Conservation (phyloP, 2,888 invertebrate genomes). For the Torymus auratus region DNA sequence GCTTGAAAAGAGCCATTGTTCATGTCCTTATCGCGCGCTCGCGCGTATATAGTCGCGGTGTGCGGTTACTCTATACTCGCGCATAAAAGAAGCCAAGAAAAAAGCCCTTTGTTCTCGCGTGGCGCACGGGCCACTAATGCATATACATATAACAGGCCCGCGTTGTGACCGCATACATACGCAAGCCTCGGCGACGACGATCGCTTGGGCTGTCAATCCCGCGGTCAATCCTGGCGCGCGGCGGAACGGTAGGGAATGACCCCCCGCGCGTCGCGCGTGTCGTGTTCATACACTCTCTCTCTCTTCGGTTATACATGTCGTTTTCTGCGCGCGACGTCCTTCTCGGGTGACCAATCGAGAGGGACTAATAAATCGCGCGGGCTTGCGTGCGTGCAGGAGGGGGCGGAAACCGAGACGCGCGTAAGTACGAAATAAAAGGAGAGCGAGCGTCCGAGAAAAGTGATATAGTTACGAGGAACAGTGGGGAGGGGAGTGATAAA, state of each 20-base stretch:
- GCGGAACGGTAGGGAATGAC: constrained; percentile 49
- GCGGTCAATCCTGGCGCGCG: constrained; percentile 15
- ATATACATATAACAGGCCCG: too few relatives aligned
- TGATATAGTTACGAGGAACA: constrained; percentile 9
- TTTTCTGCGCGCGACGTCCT: neutral
- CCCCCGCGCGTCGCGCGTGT: constrained; percentile 61
- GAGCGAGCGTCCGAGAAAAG: constrained; percentile 6
- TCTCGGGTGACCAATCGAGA: constrained; percentile 48
- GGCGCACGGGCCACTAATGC: too few relatives aligned
- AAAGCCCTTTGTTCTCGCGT: neutral
- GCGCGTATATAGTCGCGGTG: too few relatives aligned
- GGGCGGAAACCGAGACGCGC: constrained; percentile 12
- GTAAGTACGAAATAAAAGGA: neutral
- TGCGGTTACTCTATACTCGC: neutral
- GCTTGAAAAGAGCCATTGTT: too few relatives aligned
- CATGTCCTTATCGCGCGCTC: too few relatives aligned
- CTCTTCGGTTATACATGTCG: too few relatives aligned
- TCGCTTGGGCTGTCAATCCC: constrained; percentile 2
- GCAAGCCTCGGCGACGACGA: too few relatives aligned
- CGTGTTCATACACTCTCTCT: constrained; percentile 35
- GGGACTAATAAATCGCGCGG: constrained; percentile 42
- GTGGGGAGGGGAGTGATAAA: neutral
- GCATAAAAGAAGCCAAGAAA: neutral
- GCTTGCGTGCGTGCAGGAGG: neutral
- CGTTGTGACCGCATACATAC: too few relatives aligned